These are phyloP conservation scores for Xylocampa areola DNA, from an alignment of 2,888 invertebrate species.

Conservation along the genomic window DNA sequence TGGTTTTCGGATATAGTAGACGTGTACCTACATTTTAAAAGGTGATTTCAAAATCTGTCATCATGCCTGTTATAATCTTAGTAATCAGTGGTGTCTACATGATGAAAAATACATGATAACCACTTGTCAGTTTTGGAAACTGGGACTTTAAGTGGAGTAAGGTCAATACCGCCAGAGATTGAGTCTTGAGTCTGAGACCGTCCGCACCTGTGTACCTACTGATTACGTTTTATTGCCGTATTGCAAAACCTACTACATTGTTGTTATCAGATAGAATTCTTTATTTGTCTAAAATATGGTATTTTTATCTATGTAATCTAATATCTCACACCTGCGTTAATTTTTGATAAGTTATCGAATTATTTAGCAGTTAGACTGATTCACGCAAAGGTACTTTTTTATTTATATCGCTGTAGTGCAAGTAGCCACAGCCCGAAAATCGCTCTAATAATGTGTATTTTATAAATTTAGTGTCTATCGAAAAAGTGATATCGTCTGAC, in stretches of 20 bases:
- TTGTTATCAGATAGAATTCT: too few relatives aligned
- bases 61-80: too few relatives aligned
- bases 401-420: constrained; percentile 46
- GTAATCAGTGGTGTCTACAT: too few relatives aligned
- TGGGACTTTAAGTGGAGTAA: too few relatives aligned
- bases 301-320: too few relatives aligned
- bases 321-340: constrained; percentile 80
- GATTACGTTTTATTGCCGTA: constrained; percentile 45
- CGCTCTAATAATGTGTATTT: constrained; percentile 34
- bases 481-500: constrained; percentile 33
- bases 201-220: constrained; percentile 34
- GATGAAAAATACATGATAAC: too few relatives aligned
- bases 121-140: too few relatives aligned
- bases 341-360: constrained; percentile 77
- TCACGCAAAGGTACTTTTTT: constrained; percentile 42
- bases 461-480: constrained; percentile 18
- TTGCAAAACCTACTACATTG: constrained; percentile 31
- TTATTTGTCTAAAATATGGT: too few relatives aligned
- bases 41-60: too few relatives aligned
- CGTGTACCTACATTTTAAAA: too few relatives aligned
- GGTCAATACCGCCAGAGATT: too few relatives aligned
- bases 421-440: constrained; percentile 12
- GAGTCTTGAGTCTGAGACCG: neutral
- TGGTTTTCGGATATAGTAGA: too few relatives aligned
- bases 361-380: constrained; percentile 61